Base-by-base conservation (phyloP, 2,113 vertebrate genomes). In the Tiliqua scincoides region DNA sequence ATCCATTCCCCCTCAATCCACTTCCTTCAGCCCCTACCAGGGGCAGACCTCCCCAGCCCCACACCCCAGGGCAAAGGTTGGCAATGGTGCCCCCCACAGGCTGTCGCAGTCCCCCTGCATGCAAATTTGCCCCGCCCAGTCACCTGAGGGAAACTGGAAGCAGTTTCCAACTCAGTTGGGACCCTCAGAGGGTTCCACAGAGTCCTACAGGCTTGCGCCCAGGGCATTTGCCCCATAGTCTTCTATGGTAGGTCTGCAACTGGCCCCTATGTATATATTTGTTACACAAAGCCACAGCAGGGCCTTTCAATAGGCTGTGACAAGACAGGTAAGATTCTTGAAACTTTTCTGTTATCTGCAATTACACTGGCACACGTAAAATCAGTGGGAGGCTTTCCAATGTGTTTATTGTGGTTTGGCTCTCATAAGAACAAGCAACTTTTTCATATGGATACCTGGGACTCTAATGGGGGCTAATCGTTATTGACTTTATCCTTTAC, bases 21-120 rank as follows among this genome's bases (percentile, higher is more conserved):
- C n/a, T 35, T 20, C 1, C 20, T 74, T 8, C 27, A 0, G 0
- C 12, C 52, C 86, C 63, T 48, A 52, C 84, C n/a, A n/a, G n/a
- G n/a, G n/a, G n/a, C n/a, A n/a, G n/a, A n/a, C n/a, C n/a, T n/a
- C n/a, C n/a, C n/a, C n/a, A n/a, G n/a, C n/a, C n/a, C n/a, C n/a
- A n/a, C n/a, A n/a, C n/a, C n/a, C n/a, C n/a, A n/a, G n/a, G n/a
- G n/a, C n/a, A n/a, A n/a, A n/a, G n/a, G n/a, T n/a, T n/a, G n/a
- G n/a, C n/a, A n/a, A n/a, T n/a, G n/a, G n/a, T n/a, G n/a, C n/a
- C n/a, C n/a, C n/a, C n/a, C n/a, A n/a, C n/a, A n/a, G n/a, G n/a
- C n/a, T n/a, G n/a, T n/a, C n/a, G n/a, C n/a, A n/a, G n/a, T n/a
- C n/a, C n/a, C n/a, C n/a, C n/a, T n/a, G n/a, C n/a, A n/a, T n/a